A percentile compares a stretch with the other conserved stretches of the same genome.
Evolutionary conservation across 1,140 invertebrate genomes (phyloP).

Genomic region (Ips typographus): DNA sequence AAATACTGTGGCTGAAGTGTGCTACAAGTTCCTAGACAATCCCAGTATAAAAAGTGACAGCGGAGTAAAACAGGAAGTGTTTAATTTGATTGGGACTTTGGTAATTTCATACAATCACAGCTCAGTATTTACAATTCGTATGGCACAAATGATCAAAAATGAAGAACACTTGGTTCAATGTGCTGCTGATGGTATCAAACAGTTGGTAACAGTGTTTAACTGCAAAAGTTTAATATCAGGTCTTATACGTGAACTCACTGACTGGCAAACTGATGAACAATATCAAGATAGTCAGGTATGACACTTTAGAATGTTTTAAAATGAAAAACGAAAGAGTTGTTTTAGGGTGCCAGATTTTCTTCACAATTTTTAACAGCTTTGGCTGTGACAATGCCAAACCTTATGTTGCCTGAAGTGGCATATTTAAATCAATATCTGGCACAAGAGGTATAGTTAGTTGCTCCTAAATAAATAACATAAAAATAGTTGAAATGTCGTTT

Average conservation of each 20-base stretch:
- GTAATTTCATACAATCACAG: constrained; percentile 69
- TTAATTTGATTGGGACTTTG: constrained; percentile 57
- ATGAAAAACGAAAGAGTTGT: constrained; percentile 6
- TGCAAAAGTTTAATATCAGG: constrained; percentile 62
- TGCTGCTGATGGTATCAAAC: constrained; percentile 61
- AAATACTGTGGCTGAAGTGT: constrained; percentile 62
- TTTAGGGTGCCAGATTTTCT: constrained; percentile 59
- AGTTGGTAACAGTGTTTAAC: constrained; percentile 60
- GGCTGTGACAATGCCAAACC: constrained; percentile 58
- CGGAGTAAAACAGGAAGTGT: constrained; percentile 58
- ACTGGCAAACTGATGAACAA: constrained; percentile 59
- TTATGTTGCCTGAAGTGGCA: constrained; percentile 58
- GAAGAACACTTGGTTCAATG: constrained; percentile 64
- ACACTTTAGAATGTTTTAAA: constrained; percentile 3
- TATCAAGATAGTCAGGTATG: constrained; percentile 47
- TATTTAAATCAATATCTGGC: constrained; percentile 45
- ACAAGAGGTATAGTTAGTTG: constrained; percentile 36
- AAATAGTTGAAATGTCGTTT: constrained; percentile 11
- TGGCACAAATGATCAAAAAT: constrained; percentile 65
- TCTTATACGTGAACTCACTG: constrained; percentile 67
- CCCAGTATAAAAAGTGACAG: constrained; percentile 57
- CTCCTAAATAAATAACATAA: background rate
- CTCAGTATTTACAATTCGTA: constrained; percentile 59
- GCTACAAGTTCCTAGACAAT: constrained; percentile 67
- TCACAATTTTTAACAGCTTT: constrained; percentile 66